Base-by-base conservation (phyloP, 2,888 invertebrate genomes). In the Trichopoda pennipes region DNA sequence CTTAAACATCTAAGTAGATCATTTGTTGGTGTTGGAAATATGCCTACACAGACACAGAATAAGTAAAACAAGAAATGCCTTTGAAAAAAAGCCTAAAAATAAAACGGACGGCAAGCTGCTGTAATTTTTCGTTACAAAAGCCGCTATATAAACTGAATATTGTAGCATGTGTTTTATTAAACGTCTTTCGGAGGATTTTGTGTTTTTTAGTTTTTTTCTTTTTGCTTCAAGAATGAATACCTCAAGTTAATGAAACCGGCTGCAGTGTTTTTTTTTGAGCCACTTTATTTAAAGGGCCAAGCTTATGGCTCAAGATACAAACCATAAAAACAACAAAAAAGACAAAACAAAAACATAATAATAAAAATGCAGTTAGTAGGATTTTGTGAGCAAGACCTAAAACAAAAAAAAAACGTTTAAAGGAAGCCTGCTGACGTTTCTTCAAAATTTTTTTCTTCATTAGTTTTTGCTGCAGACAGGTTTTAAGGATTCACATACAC, bases 121-220 rank as follows among this genome's bases (percentile, higher is more conserved):
- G 82, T 79, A 82, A 82, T 82, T 82, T n/a, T 82, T 79, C 82
- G 76, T 82, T 79, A 82, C 75, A 82, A 82, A 82, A 79, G 82
- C 82, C 82, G 82, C 78, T 75, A 73, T 70, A 68, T 28, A 44
- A 76, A 61, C 61, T 47, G 63, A 75, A 73, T 66, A 75, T 58
- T 60, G 58, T 75, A 79, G 79, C 79, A 82, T 82, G 82, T 82
- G 82, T 79, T 82, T 82, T 79, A 68, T 79, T 72, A 79, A 79
- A 79, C 61, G 79, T 69, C 66, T 53, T 80, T 73, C n/a, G 42
- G 55, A 74, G 74, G 56, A 77, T 70, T 80, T 58, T 66, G 42
- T 10, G 7, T 3, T 38, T 28, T 47, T 49, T 35, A 6, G 32
- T 23, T 60, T 38, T 56, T 9, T 38, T 21, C 17, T 32, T 42